Evolutionary conservation across 1,140 invertebrate species (phyloP), one percentile per base, ranked within the genome.

Genomic region (Hydropsyche tenuis): DNA sequence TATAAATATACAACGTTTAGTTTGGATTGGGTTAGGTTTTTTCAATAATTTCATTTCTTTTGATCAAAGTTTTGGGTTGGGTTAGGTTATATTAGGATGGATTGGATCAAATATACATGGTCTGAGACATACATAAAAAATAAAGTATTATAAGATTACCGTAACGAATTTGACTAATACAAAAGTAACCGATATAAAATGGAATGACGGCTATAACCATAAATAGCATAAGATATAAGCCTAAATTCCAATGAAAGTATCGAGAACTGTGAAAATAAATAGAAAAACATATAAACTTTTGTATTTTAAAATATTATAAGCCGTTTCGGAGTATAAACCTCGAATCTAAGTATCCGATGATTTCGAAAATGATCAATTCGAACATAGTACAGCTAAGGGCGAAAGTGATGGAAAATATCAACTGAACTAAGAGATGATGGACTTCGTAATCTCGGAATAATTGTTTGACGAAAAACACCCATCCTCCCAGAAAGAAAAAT

Each of bases 301-400:
- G n/a, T n/a, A n/a, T n/a, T n/a, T n/a, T n/a, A n/a, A n/a, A n/a
- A n/a, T n/a, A n/a, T n/a, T n/a, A n/a, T n/a, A n/a, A n/a, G n/a
- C 56, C n/a, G 43, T 56, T 69, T 14, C 69, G 18, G 51, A 72
- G 7, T 51, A 53, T 30, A 46, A 76, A 86, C 85, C 84, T 85
- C 63, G 83, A 82, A 81, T 98, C 94, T 71, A 99, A 84, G 75
- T 98, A 89, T 51, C 93, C 97, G 64, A 99, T 85, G 80, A 99
- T 99, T 88, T 99, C 98, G 88, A 99, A 99, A 82, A 99, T 99
- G 74, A 99, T 99, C 23, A 99, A 87, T 83, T 99, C 98, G 86
- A 99, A 99, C 95, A 99, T 98, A 4, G 96, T 98, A 81, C 98
- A 99, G 14, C 97, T 99, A 1, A 99, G 84, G 4, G 98, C 93